Conservation (phyloP, 2,797 vertebrate species). For the Platalea minor region DNA sequence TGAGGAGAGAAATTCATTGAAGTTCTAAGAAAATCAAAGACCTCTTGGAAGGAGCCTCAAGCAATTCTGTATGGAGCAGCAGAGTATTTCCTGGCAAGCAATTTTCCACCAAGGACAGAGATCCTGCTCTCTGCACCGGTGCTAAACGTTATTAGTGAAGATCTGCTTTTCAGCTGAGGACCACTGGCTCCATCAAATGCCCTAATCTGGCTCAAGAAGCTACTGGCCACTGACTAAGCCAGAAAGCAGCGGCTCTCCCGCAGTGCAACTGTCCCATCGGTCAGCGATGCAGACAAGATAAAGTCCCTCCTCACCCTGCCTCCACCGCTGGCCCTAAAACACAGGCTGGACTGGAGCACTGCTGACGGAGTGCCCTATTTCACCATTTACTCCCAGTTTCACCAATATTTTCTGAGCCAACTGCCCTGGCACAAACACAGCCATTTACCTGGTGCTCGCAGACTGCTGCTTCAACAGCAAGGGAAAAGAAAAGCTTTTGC, state of each 20-base stretch:
- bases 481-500: not conserved
- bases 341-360: not conserved
- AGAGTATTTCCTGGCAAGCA: conserved; percentile 39
- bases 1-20: conserved; percentile 59
- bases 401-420: not conserved
- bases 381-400: not conserved
- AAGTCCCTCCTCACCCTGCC: not conserved
- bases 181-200: not conserved
- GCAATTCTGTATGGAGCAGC: conserved; percentile 22
- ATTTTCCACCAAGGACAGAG: conserved; percentile 22
- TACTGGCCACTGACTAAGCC: not conserved
- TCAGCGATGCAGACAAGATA: fast-evolving
- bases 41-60: conserved; percentile 57
- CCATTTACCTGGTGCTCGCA: not conserved
- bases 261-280: not conserved
- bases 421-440: not conserved
- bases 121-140: not conserved
- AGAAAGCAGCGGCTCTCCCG: not conserved
- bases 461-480: not conserved
- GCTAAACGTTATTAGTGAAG: not conserved
- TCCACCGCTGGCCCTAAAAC: not conserved
- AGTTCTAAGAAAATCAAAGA: conserved; percentile 62
- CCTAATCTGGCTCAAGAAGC: not conserved
- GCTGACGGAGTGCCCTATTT: not conserved
- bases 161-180: not conserved